phyloP scores from a whole-genome alignment of 2,113 vertebrate genomes.

The Lepus timidus region DNA sequence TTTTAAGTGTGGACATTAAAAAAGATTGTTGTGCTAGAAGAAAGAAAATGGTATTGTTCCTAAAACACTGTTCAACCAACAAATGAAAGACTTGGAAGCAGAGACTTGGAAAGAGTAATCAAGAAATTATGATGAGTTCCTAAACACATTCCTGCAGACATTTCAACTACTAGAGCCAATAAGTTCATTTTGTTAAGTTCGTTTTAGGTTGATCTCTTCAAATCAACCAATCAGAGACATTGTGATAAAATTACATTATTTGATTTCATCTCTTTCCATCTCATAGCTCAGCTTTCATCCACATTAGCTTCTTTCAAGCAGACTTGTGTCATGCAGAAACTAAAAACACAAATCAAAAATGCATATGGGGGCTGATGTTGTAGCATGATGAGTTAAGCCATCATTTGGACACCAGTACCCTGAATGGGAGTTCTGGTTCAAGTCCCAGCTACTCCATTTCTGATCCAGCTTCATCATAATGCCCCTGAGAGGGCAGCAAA shows the following conservation, averaged over 20 bases:
- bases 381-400: too few species aligned
- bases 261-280: background rate
- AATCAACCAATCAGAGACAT: background rate
- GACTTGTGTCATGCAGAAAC: background rate
- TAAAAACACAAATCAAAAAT: background rate
- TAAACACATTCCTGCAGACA: background rate
- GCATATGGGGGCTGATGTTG: too few species aligned
- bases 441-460: too few species aligned
- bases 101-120: background rate
- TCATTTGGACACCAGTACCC: too few species aligned
- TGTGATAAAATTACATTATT: background rate
- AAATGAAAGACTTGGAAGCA: background rate
- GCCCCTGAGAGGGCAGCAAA: too few species aligned
- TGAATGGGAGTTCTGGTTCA: too few species aligned
- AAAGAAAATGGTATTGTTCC: background rate
- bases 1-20: background rate
- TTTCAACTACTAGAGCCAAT: background rate
- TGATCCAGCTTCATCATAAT: too few species aligned
- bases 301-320: background rate
- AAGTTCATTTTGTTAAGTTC: background rate
- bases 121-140: background rate
- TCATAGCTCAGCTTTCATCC: background rate
- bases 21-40: background rate
- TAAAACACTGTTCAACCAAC: background rate
- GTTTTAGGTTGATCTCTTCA: background rate